Conservation (phyloP, 2,888 invertebrate species). For the Parapristionchus giblindavisi region DNA sequence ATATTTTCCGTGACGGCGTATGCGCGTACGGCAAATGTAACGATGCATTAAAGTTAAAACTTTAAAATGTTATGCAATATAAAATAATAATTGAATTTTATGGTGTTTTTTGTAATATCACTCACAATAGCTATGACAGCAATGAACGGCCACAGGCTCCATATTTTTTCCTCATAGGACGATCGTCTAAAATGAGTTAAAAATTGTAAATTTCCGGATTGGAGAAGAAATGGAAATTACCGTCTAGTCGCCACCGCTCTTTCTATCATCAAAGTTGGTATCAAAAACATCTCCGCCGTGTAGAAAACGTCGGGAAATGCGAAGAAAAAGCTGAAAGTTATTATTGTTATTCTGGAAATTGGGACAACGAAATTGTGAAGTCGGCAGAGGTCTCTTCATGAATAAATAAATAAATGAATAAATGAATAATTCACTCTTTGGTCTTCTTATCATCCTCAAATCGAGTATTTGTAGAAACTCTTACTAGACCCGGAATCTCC, state of each 20-base stretch:
- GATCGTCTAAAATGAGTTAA: too few relatives aligned
- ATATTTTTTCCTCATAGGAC: too few relatives aligned
- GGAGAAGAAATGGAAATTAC: too few relatives aligned
- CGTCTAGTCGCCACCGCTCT: conserved; percentile 15
- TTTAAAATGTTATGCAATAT: too few relatives aligned
- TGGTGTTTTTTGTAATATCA: too few relatives aligned
- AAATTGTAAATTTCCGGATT: too few relatives aligned
- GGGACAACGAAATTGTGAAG: neutral
- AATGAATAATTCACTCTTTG: conserved; percentile 18
- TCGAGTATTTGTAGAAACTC: conserved; percentile 3
- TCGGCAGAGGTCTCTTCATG: neutral
- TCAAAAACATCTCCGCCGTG: conserved; percentile 22
- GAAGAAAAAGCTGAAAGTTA: conserved; percentile 28
- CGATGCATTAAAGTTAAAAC: too few relatives aligned
- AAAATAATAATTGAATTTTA: too few relatives aligned
- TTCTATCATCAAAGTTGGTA: conserved; percentile 2
- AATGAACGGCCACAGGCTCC: too few relatives aligned
- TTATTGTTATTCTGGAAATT: neutral
- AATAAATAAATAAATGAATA: neutral
- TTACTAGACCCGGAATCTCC: neutral
- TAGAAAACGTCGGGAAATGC: conserved; percentile 32
- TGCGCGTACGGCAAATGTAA: too few relatives aligned
- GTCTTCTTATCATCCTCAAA: neutral
- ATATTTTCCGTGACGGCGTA: too few relatives aligned
- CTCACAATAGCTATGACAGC: too few relatives aligned